Evolutionary conservation across 37 sponge, comb jelly and placozoan genomes (phyloP), one percentile per base, ranked within the genome.

Genomic region (Halichondria panicea): DNA sequence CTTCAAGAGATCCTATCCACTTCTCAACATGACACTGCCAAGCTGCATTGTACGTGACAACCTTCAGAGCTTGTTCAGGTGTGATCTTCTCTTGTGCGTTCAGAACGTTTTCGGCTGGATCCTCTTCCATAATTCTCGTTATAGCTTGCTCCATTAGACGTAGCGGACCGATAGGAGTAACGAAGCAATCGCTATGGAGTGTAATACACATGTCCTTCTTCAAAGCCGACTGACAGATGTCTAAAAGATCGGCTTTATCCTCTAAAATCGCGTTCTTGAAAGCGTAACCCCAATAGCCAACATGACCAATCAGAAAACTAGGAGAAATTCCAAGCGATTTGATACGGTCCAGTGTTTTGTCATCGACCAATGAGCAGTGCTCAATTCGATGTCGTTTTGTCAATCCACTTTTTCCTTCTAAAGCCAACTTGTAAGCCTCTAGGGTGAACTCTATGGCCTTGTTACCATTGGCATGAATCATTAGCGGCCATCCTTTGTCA

Each of bases 131-230:
- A 41, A 55, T 55, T 57, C 75, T 12, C 22, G 75, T 74, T 30
- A 74, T 74, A 41, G 71, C 71, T 43, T 70, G 71, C 55, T 70
- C 71, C 71, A 70, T 70, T 53, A 70, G 21, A 19, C 71, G 71
- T 28, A 70, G 55, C 45, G 71, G 71, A 35, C 71, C 71, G 53
- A 70, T 12, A 33, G 71, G 71, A 70, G 53, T 28, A 7, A 70
- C 71, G 30, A 46, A 70, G 55, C 5, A 48, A 25, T 70, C 71
- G 7, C 31, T 70, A 53, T 70, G 71, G 7, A 70, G 71, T 8
- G 71, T 45, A 18, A 70, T 43, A 4, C 71, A 53, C 53, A 70
- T 45, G n/a, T 53, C 71, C 33, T 27, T 70, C 13, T 12, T 22
- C 8, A 70, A 19, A 34, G 60, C 75, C 4, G 60, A 74, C 24